Conservation (phyloP, 2,888 invertebrate species). For the Chymomyza caudatula region DNA sequence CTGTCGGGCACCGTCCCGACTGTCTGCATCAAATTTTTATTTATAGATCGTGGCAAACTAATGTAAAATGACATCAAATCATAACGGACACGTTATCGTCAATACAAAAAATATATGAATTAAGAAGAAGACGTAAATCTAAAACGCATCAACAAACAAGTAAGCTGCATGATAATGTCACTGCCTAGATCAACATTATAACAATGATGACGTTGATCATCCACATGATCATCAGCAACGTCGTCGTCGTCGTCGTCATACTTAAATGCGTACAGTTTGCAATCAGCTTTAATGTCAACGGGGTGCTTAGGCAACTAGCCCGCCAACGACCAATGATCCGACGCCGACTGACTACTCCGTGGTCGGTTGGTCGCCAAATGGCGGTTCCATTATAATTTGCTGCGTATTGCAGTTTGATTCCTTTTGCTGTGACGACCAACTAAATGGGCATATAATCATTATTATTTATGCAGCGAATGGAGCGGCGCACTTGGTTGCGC, state of each 20-base stretch:
- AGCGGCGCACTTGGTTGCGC: background rate
- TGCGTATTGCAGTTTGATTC: background rate
- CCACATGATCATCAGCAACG: constrained; percentile 32
- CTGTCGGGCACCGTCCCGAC: too few species aligned
- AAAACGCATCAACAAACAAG: constrained; percentile 63
- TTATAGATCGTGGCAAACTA: constrained; percentile 32
- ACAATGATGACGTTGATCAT: constrained; percentile 32
- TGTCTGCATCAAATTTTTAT: too few species aligned
- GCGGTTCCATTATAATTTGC: background rate
- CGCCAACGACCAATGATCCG: background rate
- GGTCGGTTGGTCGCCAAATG: background rate
- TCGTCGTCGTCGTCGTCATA: constrained; percentile 35
- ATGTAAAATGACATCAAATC: constrained; percentile 31
- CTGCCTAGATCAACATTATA: constrained; percentile 27
- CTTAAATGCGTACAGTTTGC: constrained; percentile 68
- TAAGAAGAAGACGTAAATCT: background rate
- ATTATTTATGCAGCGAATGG: constrained; percentile 58
- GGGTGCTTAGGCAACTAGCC: constrained; percentile 37
- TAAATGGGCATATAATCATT: constrained; percentile 24
- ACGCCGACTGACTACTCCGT: background rate
- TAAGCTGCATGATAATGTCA: constrained; percentile 44
- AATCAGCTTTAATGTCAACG: constrained; percentile 65
- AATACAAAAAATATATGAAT: constrained; percentile 34
- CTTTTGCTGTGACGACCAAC: background rate
- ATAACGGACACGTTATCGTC: constrained; percentile 33